phyloP scores from a whole-genome alignment of 2,797 vertebrate species.

The Molossus alvarezi region DNA sequence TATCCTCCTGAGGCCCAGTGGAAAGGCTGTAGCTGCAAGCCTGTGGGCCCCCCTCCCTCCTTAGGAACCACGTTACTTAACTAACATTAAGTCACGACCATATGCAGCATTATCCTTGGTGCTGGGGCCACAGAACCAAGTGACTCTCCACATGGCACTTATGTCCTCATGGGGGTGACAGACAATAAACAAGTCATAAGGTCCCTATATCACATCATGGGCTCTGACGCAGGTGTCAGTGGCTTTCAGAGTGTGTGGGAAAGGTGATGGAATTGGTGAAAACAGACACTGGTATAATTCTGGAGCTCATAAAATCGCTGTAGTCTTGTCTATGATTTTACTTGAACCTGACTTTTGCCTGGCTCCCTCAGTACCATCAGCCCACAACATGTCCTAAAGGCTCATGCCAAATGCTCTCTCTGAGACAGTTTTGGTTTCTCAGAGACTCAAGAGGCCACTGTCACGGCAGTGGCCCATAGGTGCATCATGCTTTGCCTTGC shows the following conservation, averaged over 20 bases:
- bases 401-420: background rate
- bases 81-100: background rate
- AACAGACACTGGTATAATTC: background rate
- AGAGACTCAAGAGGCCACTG: background rate
- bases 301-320: background rate
- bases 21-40: background rate
- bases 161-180: background rate
- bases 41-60: background rate
- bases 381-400: background rate
- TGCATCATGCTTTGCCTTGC: background rate
- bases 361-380: background rate
- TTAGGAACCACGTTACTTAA: background rate
- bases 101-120: background rate
- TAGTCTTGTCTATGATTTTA: background rate
- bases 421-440: background rate
- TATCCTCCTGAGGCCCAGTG: background rate
- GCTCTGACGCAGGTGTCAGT: background rate
- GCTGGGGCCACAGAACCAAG: background rate
- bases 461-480: background rate
- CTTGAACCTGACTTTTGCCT: background rate
- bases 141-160: background rate
- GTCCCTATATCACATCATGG: background rate
- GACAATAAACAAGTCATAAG: background rate
- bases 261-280: background rate
- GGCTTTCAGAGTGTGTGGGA: background rate